Percentiles rank a stretch among this genome's conserved stretches.
Conservation (phyloP, 2,888 invertebrate genomes). For the Synergus laeviventris region DNA sequence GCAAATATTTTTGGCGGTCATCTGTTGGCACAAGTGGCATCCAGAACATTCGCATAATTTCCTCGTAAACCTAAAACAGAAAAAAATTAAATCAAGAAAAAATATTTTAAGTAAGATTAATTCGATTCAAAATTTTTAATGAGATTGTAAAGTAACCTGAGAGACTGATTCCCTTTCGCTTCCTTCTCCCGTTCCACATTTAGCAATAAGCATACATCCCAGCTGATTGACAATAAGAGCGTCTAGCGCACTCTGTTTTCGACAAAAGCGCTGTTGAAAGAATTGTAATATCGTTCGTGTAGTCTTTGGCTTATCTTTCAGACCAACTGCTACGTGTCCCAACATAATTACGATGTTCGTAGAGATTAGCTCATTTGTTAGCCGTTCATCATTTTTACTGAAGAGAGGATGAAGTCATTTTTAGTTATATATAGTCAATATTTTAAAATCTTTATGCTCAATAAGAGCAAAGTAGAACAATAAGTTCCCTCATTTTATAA, state of each 20-base stretch:
- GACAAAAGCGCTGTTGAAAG: conserved; percentile 96
- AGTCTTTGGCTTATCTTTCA: conserved; percentile 95
- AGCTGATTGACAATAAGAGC: conserved; percentile 97
- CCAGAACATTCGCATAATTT: conserved; percentile 98
- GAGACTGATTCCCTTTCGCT: conserved; percentile 26
- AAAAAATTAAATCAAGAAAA: not conserved
- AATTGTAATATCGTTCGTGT: conserved; percentile 97
- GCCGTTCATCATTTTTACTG: conserved; percentile 63
- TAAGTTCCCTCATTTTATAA: too few relatives aligned
- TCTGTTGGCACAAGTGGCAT: conserved; percentile 86
- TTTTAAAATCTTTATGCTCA: not conserved
- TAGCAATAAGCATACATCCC: conserved; percentile 98
- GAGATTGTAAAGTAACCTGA: not conserved
- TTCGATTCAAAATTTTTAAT: not conserved
- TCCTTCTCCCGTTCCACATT: conserved; percentile 84
- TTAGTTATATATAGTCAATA: conserved; percentile 60
- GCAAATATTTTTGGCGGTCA: conserved; percentile 79
- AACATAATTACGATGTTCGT: conserved; percentile 98
- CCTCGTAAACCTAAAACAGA: conserved; percentile 84
- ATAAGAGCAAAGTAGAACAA: not conserved
- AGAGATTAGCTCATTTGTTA: conserved; percentile 89
- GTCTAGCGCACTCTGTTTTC: conserved; percentile 87
- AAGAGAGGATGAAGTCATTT: conserved; percentile 75
- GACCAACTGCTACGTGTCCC: conserved; percentile 96
- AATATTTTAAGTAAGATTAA: not conserved